Evolutionary conservation across 2,113 vertebrate genomes (phyloP), one percentile per base, ranked within the genome.

Genomic region (Caloenas nicobarica): DNA sequence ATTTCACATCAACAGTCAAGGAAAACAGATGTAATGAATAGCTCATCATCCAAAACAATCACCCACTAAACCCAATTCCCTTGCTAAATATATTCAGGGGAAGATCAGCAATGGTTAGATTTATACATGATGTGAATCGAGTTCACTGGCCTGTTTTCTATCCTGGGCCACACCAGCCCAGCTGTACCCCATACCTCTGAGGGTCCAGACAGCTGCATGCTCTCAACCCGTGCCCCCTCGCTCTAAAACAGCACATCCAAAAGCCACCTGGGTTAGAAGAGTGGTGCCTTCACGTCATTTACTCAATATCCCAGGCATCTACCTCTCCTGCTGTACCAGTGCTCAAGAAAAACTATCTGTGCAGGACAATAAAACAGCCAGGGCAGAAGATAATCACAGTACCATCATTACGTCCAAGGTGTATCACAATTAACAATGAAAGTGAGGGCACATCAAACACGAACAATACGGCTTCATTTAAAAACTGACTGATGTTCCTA

Each of bases 1-100:
- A 93, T 90, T 97, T 95, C 78, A 95, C 89, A 93, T 93, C 94
- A 97, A 51, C 68, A 95, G 93, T 88, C 93, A 94, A 87, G 81
- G 81, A 95, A 97, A 96, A 93, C 90, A 96, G 93, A 91, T 74
- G 91, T 93, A 96, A 95, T 79, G 89, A 97, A 92, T 85, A 92
- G 83, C 48, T 96, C 92, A 96, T 97, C 81, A 95, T 96, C 81
- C 92, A 92, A 96, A 97, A 96, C 80, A 88, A 84, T 86, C 87
- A 84, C 42, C 70, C 58, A 73, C 89, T 76, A 94, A 94, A 95
- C 61, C 19, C 8, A 83, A 76, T 73, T 93, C 58, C 54, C 74
- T 88, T 1, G 1, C 53, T 93, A 91, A 88, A 89, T 64, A 83
- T 53, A 79, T 76, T 88, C 26, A 72, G 44, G 18, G n/a, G 62